Percentiles rank a stretch among this genome's conserved stretches.
Evolutionary conservation across 2,113 vertebrate species (phyloP).

Genomic region (Microcebus jonahi): DNA sequence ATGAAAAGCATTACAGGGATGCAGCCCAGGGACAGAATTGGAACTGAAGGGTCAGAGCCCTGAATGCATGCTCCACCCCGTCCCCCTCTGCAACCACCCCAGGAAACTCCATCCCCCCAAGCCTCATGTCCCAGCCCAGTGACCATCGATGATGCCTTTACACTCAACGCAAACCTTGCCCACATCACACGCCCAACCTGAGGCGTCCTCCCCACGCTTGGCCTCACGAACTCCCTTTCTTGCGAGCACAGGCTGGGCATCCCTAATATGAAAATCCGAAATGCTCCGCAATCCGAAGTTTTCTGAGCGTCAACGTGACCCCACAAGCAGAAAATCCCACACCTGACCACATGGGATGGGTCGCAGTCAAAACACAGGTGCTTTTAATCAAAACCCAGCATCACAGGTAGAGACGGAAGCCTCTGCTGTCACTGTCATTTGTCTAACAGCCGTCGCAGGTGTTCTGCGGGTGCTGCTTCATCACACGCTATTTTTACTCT

Average conservation of each 20-base stretch:
- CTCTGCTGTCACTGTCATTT: neutral
- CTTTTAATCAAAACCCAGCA: neutral
- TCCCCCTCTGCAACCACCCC: neutral
- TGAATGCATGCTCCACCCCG: neutral
- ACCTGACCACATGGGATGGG: neutral
- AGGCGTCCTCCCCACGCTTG: neutral
- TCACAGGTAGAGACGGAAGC: neutral
- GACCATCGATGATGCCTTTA: too few species aligned
- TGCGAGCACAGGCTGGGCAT: too few species aligned
- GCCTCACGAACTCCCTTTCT: neutral
- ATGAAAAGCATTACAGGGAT: neutral
- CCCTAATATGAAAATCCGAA: too few species aligned
- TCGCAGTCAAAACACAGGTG: neutral
- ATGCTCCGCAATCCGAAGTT: neutral
- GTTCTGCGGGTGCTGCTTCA: neutral
- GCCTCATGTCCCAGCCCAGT: neutral
- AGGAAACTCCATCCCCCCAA: rapidly evolving
- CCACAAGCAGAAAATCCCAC: neutral
- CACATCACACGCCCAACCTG: too few species aligned
- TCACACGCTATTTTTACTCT: neutral
- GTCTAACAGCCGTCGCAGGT: neutral
- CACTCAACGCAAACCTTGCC: neutral
- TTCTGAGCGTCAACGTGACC: neutral
- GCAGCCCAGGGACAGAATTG: neutral
- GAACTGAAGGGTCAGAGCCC: neutral